A percentile compares a stretch with the other conserved stretches of the same genome.
Conservation (phyloP, 1,140 invertebrate species). For the Musca vetustissima region DNA sequence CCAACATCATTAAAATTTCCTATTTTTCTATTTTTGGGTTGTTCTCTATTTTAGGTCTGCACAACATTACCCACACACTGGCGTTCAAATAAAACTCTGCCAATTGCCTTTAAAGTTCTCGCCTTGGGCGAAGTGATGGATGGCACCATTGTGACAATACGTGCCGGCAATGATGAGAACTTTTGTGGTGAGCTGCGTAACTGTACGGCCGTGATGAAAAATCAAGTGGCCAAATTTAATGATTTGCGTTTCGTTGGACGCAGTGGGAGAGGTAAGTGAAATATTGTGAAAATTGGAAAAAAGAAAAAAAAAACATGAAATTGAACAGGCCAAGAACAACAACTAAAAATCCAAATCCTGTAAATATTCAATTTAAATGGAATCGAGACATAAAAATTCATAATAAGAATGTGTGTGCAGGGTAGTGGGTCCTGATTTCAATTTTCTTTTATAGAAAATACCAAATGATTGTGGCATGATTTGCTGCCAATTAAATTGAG, state of each 20-base stretch:
- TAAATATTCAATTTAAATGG: no score
- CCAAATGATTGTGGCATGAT: slow-evolving; percentile 5
- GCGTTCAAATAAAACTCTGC: slow-evolving; percentile 95
- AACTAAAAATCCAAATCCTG: no score
- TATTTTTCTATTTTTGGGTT: background rate
- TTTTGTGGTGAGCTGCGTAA: slow-evolving; percentile 93
- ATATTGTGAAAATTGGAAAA: background rate
- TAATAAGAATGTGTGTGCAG: no score
- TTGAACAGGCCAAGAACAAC: background rate
- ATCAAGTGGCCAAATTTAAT: slow-evolving; percentile 95
- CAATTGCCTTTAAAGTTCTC: slow-evolving; percentile 91
- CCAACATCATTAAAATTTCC: background rate
- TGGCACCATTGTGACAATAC: slow-evolving; percentile 90
- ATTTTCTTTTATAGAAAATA: background rate
- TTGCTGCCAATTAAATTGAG: slow-evolving; percentile 22
- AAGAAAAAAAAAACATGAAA: no score
- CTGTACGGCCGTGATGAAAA: slow-evolving; percentile 93
- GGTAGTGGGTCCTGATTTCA: no score
- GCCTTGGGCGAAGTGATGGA: slow-evolving; percentile 91
- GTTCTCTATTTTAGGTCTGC: slow-evolving; percentile 75
- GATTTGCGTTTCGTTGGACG: slow-evolving; percentile 95
- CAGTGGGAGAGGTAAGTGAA: slow-evolving; percentile 90
- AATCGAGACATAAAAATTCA: no score
- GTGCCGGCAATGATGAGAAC: slow-evolving; percentile 97
- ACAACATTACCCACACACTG: slow-evolving; percentile 90